These are phyloP conservation scores for Unio delphinus DNA, from an alignment of 2,888 invertebrate species.

Conservation along the genomic window DNA sequence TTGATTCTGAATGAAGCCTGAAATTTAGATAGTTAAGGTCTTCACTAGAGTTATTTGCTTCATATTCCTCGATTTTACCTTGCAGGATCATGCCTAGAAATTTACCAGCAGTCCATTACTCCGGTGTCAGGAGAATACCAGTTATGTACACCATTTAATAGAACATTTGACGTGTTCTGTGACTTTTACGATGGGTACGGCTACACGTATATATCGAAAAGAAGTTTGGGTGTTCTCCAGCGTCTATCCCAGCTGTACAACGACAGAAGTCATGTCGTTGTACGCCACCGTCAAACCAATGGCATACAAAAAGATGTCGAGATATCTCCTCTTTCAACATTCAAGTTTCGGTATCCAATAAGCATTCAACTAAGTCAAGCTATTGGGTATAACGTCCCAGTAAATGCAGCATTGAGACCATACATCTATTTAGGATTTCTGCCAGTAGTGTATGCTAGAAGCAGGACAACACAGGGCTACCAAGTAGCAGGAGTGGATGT, in stretches of 20 bases:
- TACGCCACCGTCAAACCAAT: background rate
- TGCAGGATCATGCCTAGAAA: constrained; percentile 7
- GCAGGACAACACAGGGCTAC: constrained; percentile 5
- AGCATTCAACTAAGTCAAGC: background rate
- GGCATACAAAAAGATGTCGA: constrained; percentile 4
- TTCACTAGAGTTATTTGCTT: no score
- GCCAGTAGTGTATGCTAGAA: background rate
- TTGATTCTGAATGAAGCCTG: no score
- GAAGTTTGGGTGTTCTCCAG: constrained; percentile 1
- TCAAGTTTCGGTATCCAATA: constrained; percentile 2
- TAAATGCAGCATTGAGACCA: background rate
- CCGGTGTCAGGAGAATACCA: constrained; percentile 1
- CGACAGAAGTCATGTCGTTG: constrained; percentile 1
- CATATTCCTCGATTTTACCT: no score
- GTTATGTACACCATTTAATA: background rate
- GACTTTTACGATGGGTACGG: constrained; percentile 6
- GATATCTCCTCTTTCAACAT: background rate
- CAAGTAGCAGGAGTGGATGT: constrained; percentile 1
- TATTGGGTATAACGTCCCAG: background rate
- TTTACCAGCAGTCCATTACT: background rate
- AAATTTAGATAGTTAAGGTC: no score
- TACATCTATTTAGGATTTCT: constrained; percentile 9
- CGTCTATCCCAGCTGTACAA: background rate
- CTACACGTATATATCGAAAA: constrained; percentile 5
- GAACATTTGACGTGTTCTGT: constrained; percentile 5